Base-by-base conservation (phyloP, 2,113 vertebrate genomes). In the Dryoscopus gambensis region DNA sequence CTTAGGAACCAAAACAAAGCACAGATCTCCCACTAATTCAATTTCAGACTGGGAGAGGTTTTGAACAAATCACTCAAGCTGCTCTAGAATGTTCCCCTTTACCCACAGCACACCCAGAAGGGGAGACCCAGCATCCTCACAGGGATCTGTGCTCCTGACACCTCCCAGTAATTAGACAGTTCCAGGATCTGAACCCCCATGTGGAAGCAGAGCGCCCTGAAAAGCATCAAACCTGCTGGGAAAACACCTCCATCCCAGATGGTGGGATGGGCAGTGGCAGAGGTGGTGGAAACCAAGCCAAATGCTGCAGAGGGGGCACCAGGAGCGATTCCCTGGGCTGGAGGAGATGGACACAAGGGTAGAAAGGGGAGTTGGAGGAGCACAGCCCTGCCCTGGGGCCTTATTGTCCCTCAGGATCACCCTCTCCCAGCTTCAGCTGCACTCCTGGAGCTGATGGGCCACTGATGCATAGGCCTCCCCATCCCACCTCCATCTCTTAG, bases 1-100 rank as follows among this genome's bases (percentile, higher is more conserved):
- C 83, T 96, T 95, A 90, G 47, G 42, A 93, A 87, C 20, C 71
- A 92, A 95, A 94, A 85, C 55, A 90, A 89, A 82, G 68, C 1
- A 2, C 49, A 73, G 44, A 67, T 89, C 85, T 93, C 64, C 46
- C 50, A 30, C 57, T 85, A 94, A 93, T 86, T 95, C 64, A 56
- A 2, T 89, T 95, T 93, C 67, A 91, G 35, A 78, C 0, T 53
- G 71, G 55, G 52, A 85, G 78, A 62, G 44, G 50, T 82, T 95
- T 65, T 71, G 80, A 63, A 64, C 37, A 81, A 78, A 60, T 76
- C 24, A 31, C 39, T 87, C 16, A 4, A 35, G n/a, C 71, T 82
- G 65, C 69, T 82, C 79, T 37, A n/a, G 69, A 33, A 28, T 46
- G 44, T 25, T 75, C 47, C 23, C 23, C 55, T 86, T 47, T 56